Evolutionary conservation across 2,113 vertebrate genomes (phyloP), one percentile per base, ranked within the genome.

Genomic region (Ammodytes dubius): DNA sequence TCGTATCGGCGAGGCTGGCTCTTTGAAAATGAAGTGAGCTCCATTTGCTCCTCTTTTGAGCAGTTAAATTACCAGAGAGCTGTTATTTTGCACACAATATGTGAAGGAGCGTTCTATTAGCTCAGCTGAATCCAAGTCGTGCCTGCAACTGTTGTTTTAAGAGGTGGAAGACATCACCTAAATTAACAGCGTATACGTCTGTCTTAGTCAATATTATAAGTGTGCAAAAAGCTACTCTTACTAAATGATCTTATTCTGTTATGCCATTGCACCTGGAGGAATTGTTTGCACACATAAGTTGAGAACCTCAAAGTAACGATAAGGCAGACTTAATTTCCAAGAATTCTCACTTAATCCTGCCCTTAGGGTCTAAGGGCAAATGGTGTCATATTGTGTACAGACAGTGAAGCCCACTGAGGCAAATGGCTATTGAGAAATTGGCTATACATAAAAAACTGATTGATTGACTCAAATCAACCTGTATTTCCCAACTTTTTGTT

Each of bases 1-100:
- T 27, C 27, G 27, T 84, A 81, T 88, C 60, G 58, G 77, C 19
- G 87, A 84, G 78, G 71, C 77, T 69, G 89, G 72, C 83, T 80
- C 82, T 91, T 89, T 87, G 81, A 77, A 90, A 92, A 90, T 82
- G 74, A 88, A 88, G 86, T 74, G 67, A 89, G 86, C 87, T 84
- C 72, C 75, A 80, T 89, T 87, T 78, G 67, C 81, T 82, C 74
- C 66, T 82, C 83, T 86, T 91, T 89, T 84, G 71, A 89, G 89
- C 70, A 72, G 80, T 87, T 77, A 84, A 65, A 82, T 89, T 80
- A 85, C 69, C 85, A 86, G 88, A 87, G 87, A 89, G 91, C 86
- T 77, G 83, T 88, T 87, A 85, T 79, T 91, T 89, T 53, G 76
- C 75, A 82, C 74, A 75, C 37, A 63, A 63, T 77, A 59, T 54